Evolutionary conservation across 1,140 invertebrate species (phyloP), one percentile per base, ranked within the genome.

Genomic region (Ericerus pela): DNA sequence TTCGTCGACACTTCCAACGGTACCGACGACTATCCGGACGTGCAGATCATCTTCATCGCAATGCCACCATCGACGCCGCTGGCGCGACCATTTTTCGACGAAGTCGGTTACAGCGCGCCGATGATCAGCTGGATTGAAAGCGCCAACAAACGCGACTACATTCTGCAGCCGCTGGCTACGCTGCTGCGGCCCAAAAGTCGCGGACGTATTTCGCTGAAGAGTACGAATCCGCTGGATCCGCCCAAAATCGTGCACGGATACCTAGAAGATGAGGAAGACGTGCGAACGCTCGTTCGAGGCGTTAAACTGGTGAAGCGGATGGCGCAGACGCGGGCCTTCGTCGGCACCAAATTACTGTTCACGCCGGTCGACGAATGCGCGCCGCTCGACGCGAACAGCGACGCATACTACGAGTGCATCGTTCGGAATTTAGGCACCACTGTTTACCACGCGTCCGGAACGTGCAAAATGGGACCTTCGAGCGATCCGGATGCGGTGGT

Each of bases 171-270:
- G 6, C 16, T 8, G 0, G 80, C 82, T 0, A 66, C 85, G 58
- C 58, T 87, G 18, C 63, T 87, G 53, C 70, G 82, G 53, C 86
- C 88, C 0, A 76, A 76, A 56, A 85, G 83, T 51, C 71, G 74
- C 43, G 88, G 88, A 6, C 74, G 72, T 38, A 68, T 92, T 1
- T 72, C 76, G 56, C 63, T 92, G 0, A 68, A 65, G 31, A 79
- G 77, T n/a, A 66, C 68, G 0, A 74, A 90, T 65, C 81, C 87
- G 0, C 68, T 71, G 16, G 72, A 78, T 0, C 75, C 82, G 62
- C 90, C 91, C 0, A 66, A 78, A 6, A 88, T 95, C 28, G 80
- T 84, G 66, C 82, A 88, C 1, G 86, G 86, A 63, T 92, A 90
- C 65, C 82, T 83, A 18, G 20, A 12, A 8, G 37, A 41, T 6